Conservation (phyloP, 2,888 invertebrate species). For the Agrochola macilenta region DNA sequence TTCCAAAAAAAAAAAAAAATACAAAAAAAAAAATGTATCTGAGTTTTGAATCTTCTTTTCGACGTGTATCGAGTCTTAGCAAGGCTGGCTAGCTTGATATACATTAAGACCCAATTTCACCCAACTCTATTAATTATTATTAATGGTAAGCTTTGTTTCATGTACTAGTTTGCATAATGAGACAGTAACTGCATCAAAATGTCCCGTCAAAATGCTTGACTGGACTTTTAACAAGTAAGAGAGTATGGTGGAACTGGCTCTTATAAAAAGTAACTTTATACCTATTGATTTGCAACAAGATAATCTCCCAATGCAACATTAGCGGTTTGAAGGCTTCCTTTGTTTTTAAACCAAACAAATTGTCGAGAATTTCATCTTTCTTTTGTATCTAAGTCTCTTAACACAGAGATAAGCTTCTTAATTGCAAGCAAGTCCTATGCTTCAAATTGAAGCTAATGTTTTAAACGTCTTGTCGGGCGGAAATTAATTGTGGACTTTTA, state of each 20-base stretch:
- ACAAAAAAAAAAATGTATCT: no score
- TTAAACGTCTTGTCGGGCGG: neutral
- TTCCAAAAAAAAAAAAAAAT: no score
- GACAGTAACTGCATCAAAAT: no score
- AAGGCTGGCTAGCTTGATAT: neutral
- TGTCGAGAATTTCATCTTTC: slow-evolving; percentile 16
- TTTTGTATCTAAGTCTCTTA: slow-evolving; percentile 32
- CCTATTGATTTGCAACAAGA: slow-evolving; percentile 12
- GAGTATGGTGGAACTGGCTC: no score
- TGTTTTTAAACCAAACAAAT: slow-evolving; percentile 35
- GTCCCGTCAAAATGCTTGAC: neutral
- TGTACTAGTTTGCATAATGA: neutral
- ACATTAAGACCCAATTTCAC: neutral
- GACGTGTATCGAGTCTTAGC: neutral
- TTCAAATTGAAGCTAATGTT: slow-evolving; percentile 6
- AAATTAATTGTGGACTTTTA: slow-evolving; percentile 23
- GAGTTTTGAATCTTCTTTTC: neutral
- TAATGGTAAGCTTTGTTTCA: no score
- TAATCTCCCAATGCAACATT: slow-evolving; percentile 12
- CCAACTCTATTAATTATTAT: neutral
- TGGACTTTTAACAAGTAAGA: neutral
- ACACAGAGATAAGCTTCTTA: slow-evolving; percentile 28
- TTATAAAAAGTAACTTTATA: neutral
- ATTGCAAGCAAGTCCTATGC: slow-evolving; percentile 32
- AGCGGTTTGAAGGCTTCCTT: slow-evolving; percentile 1